Percentiles rank a stretch among this genome's conserved stretches.
Conservation (phyloP, 1,140 invertebrate species). For the Phymastichus coffea region DNA sequence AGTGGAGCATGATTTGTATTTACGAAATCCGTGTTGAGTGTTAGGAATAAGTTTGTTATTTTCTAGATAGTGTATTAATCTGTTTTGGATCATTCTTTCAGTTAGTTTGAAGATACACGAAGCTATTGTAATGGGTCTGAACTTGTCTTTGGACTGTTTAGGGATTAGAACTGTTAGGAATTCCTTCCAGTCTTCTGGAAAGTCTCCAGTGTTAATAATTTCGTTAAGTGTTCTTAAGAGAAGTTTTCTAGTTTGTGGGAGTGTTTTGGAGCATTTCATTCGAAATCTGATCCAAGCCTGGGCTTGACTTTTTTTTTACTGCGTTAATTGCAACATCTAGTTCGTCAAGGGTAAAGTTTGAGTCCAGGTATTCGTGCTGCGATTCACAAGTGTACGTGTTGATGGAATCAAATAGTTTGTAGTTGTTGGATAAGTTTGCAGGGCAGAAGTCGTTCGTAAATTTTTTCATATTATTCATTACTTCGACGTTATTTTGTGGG, state of each 20-base stretch:
- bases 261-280: neutral
- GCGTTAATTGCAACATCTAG: neutral
- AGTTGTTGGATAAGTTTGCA: neutral
- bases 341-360: neutral
- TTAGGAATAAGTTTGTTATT: too few species aligned
- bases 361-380: neutral
- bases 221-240: neutral
- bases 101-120: conserved; percentile 3
- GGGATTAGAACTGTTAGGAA: conserved; percentile 13
- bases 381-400: neutral
- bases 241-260: neutral
- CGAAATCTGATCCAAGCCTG: neutral
- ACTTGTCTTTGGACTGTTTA: neutral
- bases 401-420: neutral
- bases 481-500: neutral
- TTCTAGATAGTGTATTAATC: conserved; percentile 2
- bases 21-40: conserved; percentile 20
- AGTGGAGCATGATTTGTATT: conserved; percentile 18
- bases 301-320: neutral
- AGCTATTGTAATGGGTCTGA: conserved; percentile 19
- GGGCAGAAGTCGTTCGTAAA: neutral
- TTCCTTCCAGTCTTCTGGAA: conserved; percentile 4
- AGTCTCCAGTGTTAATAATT: neutral
- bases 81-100: conserved; percentile 7
- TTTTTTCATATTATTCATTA: neutral